These are phyloP conservation scores for Rhamnusium bicolor DNA, from an alignment of 2,888 invertebrate genomes.

Conservation along the genomic window DNA sequence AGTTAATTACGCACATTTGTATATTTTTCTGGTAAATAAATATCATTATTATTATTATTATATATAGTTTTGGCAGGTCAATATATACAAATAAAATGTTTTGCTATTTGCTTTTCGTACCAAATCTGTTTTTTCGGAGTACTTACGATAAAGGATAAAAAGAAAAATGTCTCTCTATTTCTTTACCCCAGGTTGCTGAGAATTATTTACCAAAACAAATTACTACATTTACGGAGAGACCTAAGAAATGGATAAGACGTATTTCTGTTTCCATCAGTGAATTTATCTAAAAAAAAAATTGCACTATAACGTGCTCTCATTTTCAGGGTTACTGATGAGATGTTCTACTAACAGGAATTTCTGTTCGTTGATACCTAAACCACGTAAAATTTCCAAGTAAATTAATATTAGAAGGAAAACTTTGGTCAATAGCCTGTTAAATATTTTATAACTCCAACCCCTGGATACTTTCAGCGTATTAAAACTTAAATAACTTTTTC, in stretches of 20 bases:
- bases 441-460: background rate
- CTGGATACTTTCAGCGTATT: background rate
- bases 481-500: constrained; percentile 4
- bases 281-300: background rate
- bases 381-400: background rate
- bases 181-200: background rate
- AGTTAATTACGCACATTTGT: no score
- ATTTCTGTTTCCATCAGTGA: background rate
- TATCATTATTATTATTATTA: no score
- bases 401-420: constrained; percentile 3
- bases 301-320: background rate
- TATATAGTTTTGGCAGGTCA: no score
- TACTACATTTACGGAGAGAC: background rate
- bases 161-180: background rate
- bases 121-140: no score
- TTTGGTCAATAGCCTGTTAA: background rate
- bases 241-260: background rate
- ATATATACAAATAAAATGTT: no score
- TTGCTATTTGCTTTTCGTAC: no score
- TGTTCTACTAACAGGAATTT: background rate
- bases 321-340: background rate
- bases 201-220: background rate
- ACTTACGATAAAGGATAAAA: background rate
- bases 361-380: background rate
- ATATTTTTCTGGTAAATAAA: no score